Evolutionary conservation across 1,140 invertebrate genomes (phyloP), one percentile per base, ranked within the genome.

Genomic region (Drosophila lini): DNA sequence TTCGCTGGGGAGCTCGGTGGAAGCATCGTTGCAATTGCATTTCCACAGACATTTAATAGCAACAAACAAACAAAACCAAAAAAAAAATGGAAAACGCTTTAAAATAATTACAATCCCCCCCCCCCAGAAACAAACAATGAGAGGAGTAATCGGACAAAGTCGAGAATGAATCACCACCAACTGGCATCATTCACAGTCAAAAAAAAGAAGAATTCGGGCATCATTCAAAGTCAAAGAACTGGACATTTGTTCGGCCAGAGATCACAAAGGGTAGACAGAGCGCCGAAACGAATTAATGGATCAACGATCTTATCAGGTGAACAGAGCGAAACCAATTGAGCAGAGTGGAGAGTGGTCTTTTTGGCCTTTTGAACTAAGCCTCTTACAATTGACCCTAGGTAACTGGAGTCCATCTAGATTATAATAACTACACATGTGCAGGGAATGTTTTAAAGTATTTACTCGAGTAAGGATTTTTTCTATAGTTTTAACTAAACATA

Each of bases 51-150:
- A 58, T 62, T 62, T 53, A 60, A 70, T 55, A 31, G 59, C 42
- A 74, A 56, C 34, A 55, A 36, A 53, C 13, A 48, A 62, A 73
- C 25, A 34, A 41, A 58, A 57, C 44, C 5, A 13, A 36, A 53
- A 53, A 50, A 71, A n/a, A 47, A 69, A 28, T 44, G 42, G 56
- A 74, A 75, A 80, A 69, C 53, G 40, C 62, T 80, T 63, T 69
- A 80, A 63, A 76, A 69, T 76, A 80, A 80, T 80, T 76, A 76
- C 44, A 80, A n/a, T n/a, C n/a, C n/a, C n/a, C 31, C 55, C 61
- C 48, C 48, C n/a, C 22, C 45, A 42, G 31, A 11, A 53, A n/a
- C 28, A 53, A 44, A 47, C 38, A 65, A 19, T 40, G 40, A 15
- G 41, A 63, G 38, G 31, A 56, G 40, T 45, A 71, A 48, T 44